A percentile compares a stretch with the other conserved stretches of the same genome.
Evolutionary conservation across 2,797 vertebrate species (phyloP).

Genomic region (Lutjanus campechanus): DNA sequence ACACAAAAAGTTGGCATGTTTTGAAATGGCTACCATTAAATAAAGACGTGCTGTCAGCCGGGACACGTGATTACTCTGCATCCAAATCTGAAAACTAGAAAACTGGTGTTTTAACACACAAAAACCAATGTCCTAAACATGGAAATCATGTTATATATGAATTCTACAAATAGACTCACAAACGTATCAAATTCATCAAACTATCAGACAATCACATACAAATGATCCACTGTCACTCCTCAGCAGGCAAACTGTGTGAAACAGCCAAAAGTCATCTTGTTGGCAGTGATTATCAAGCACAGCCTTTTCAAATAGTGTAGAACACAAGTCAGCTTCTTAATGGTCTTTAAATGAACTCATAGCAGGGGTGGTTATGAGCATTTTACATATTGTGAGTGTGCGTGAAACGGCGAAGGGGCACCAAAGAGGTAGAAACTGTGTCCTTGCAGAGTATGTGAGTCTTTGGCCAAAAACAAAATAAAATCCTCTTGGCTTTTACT

Average conservation of each 20-base stretch:
- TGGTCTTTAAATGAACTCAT: conserved; percentile 43
- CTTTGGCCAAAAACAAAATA: conserved; percentile 68
- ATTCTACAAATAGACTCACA: conserved; percentile 58
- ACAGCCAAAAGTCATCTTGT: conserved; percentile 53
- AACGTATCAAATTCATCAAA: conserved; percentile 59
- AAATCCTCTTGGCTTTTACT: conserved; percentile 38
- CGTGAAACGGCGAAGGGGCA: conserved; percentile 58
- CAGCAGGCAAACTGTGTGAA: conserved; percentile 62
- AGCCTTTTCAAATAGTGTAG: conserved; percentile 31
- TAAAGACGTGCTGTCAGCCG: conserved; percentile 44
- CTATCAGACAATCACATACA: conserved; percentile 45
- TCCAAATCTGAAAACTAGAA: conserved; percentile 57
- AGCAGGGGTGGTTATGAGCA: conserved; percentile 27
- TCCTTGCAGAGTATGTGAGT: conserved; percentile 50
- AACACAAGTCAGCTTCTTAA: conserved; percentile 39
- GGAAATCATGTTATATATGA: conserved; percentile 43
- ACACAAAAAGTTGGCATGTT: conserved; percentile 55
- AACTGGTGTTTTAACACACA: conserved; percentile 38
- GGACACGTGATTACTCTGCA: conserved; percentile 42
- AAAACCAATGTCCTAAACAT: conserved; percentile 39
- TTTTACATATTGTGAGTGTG: conserved; percentile 30
- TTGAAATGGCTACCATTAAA: conserved; percentile 54
- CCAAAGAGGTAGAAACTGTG: conserved; percentile 76
- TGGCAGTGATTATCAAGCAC: conserved; percentile 56
- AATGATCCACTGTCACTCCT: conserved; percentile 46